A percentile compares a stretch with the other conserved stretches of the same genome.
Evolutionary conservation across 2,888 invertebrate species (phyloP).

Genomic region (Perdita meconis): DNA sequence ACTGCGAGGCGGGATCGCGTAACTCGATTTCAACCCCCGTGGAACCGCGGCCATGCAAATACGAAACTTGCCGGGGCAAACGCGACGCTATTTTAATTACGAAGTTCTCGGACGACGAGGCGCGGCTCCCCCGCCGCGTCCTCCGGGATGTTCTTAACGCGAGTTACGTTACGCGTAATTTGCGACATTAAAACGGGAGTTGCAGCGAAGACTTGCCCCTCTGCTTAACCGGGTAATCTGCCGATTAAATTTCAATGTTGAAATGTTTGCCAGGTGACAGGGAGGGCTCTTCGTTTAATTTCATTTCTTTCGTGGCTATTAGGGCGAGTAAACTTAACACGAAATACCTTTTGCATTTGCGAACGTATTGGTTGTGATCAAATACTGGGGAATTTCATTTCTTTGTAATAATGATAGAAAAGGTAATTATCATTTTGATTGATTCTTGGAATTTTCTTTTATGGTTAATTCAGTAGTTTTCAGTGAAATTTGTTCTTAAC

Average conservation of each 20-base stretch:
- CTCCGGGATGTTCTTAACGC: slow-evolving; percentile 15
- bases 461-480: too few species aligned
- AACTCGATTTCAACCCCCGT: slow-evolving; percentile 63
- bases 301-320: neutral
- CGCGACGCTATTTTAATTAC: slow-evolving; percentile 61
- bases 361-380: too few species aligned
- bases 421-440: too few species aligned
- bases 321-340: neutral
- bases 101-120: slow-evolving; percentile 14
- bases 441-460: too few species aligned
- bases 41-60: slow-evolving; percentile 59
- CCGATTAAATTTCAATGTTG: slow-evolving; percentile 4
- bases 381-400: too few species aligned
- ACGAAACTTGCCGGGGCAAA: slow-evolving; percentile 46
- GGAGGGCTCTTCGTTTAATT: neutral
- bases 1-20: slow-evolving; percentile 40
- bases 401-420: too few species aligned
- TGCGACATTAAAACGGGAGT: slow-evolving; percentile 23
- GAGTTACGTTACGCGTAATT: slow-evolving; percentile 34
- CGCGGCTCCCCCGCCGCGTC: neutral
- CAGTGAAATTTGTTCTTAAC: too few species aligned
- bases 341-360: too few species aligned
- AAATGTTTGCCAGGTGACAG: neutral
- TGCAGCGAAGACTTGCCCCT: neutral
- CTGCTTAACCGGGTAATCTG: neutral